Evolutionary conservation across 1,140 invertebrate genomes (phyloP), one percentile per base, ranked within the genome.

Genomic region (Uloborus diversus): DNA sequence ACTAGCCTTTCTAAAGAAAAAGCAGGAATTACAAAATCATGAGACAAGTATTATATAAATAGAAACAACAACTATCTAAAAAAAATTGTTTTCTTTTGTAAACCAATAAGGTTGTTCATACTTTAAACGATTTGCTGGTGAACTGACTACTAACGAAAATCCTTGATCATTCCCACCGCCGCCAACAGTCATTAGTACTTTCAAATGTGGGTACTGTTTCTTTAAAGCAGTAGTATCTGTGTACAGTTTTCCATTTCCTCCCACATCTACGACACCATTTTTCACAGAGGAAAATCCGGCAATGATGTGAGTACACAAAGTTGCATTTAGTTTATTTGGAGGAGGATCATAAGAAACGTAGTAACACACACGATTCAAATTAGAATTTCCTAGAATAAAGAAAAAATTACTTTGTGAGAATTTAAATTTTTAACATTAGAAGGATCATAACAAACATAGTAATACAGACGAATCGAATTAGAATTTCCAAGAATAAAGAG

Each of bases 301-400:
- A 85, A 93, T 93, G 64, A 96, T 91, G 87, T 95, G 94, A 13
- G 94, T 93, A 85, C 94, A 95, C 70, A 95, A 86, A 25, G 68
- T 69, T 25, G 53, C 61, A 30, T 82, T 78, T 0, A 83, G 42
- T 2, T 30, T 3, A 30, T 5, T 61, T 1, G 71, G 59, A 2
- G 13, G 28, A 4, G 56, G 64, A 20, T 56, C 53, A 42, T n/a
- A n/a, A 13, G 30, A 17, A 11, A 65, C 47, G 27, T 42, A 79
- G 20, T 79, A 79, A 17, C 76, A 79, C 20, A 79, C 76, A 30
- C 76, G 51, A 20, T 57, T 23, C 9, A 78, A 32, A 13, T 42
- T 33, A 25, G 30, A 13, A 4, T 78, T 59, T 23, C 20, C 61
- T 66, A 47, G 17, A 75, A n/a, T n/a, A n/a, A n/a, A n/a, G n/a